A percentile compares a stretch with the other conserved stretches of the same genome.
phyloP scores from a whole-genome alignment of 2,113 vertebrate genomes.

The human (Homo sapiens) region DNA sequence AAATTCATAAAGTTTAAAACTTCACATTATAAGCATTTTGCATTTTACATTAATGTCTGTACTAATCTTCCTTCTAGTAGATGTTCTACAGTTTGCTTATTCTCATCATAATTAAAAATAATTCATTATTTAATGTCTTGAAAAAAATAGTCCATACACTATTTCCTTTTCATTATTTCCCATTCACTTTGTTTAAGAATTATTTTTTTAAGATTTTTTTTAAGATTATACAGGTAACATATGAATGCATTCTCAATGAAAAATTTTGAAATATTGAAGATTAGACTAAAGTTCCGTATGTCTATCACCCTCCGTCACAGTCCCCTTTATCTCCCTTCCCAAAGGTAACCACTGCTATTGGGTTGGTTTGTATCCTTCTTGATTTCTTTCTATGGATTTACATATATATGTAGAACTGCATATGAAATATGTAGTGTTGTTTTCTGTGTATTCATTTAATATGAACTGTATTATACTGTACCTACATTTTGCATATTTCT shows the following conservation, averaged over 20 bases:
- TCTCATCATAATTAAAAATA: background rate
- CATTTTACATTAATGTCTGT: background rate
- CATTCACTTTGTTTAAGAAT: background rate
- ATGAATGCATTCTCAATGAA: background rate
- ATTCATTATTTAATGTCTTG: background rate
- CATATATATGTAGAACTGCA: background rate
- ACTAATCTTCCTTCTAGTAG: background rate
- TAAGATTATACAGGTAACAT: background rate
- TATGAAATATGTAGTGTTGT: background rate
- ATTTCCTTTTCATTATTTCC: background rate
- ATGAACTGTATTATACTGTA: background rate
- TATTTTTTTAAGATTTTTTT: background rate
- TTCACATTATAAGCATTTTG: background rate
- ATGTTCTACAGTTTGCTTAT: background rate
- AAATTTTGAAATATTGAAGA: background rate
- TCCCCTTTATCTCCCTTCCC: background rate
- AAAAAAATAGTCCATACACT: background rate
- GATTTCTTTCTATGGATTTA: background rate
- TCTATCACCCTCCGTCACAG: background rate
- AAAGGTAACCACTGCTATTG: background rate
- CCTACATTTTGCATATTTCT: background rate
- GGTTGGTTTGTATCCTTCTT: background rate
- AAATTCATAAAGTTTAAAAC: background rate
- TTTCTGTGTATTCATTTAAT: conserved; percentile 29
- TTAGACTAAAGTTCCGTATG: background rate